phyloP scores from a whole-genome alignment of 2,888 invertebrate genomes.

The Platypus cylindrus region DNA sequence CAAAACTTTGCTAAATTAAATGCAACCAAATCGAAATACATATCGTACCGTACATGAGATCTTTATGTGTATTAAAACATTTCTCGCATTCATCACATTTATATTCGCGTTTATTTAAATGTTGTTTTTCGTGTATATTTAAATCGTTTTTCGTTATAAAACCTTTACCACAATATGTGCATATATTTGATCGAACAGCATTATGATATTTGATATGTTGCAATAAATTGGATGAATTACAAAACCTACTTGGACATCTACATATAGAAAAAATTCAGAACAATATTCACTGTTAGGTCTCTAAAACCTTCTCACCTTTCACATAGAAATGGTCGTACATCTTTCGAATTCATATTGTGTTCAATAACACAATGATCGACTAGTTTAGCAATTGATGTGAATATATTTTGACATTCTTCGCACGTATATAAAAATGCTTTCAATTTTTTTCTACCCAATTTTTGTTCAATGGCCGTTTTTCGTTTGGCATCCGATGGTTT shows the following conservation, averaged over 20 bases:
- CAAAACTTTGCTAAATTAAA: no score
- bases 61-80: conserved; percentile 25
- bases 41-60: conserved; percentile 19
- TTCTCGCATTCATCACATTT: conserved; percentile 24
- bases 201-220: conserved; percentile 26
- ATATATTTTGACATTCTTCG: conserved; percentile 18
- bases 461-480: background rate
- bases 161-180: conserved; percentile 32
- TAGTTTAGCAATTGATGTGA: conserved; percentile 18
- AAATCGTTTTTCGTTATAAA: conserved; percentile 25
- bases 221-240: conserved; percentile 22
- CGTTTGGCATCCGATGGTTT: background rate
- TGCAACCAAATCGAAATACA: background rate
- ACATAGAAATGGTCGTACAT: conserved; percentile 24
- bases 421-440: conserved; percentile 17
- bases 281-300: background rate
- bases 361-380: conserved; percentile 20
- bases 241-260: conserved; percentile 23
- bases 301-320: conserved; percentile 9
- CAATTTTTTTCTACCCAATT: conserved; percentile 1
- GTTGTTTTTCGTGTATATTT: conserved; percentile 25
- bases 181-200: conserved; percentile 23
- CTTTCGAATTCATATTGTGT: conserved; percentile 21
- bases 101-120: conserved; percentile 24
- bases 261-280: conserved; percentile 1